phyloP scores from a whole-genome alignment of 2,113 vertebrate species.

The Limnothrissa miodon region DNA sequence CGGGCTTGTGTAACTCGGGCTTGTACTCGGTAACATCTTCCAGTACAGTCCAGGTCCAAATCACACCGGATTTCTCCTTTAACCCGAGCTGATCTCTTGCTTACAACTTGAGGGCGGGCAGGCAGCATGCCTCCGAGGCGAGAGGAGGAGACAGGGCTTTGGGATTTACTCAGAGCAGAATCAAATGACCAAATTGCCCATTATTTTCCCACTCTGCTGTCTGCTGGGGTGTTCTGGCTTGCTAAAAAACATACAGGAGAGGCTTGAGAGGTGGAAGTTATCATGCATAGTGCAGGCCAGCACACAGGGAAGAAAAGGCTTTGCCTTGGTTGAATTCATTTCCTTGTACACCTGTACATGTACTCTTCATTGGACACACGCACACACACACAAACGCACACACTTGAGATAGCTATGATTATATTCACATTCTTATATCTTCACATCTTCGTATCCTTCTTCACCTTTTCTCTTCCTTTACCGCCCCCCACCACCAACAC shows the following conservation, averaged over 20 bases:
- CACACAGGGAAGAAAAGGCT: not conserved
- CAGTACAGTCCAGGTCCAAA: too few species aligned
- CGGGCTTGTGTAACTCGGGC: too few species aligned
- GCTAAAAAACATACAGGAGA: not conserved
- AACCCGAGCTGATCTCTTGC: conserved; percentile 55
- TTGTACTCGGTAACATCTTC: too few species aligned
- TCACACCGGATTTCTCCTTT: too few species aligned
- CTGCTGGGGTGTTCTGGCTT: not conserved
- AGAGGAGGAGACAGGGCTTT: not conserved
- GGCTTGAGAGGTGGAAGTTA: not conserved
- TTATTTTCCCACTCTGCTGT: not conserved
- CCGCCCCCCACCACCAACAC: too few species aligned
- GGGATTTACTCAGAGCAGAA: not conserved
- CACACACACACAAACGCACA: too few species aligned
- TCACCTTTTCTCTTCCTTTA: too few species aligned
- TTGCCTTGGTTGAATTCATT: not conserved
- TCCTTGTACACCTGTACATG: not conserved
- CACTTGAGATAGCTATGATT: too few species aligned
- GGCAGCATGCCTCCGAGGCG: not conserved
- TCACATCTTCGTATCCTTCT: too few species aligned
- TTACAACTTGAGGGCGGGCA: not conserved
- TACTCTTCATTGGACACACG: too few species aligned
- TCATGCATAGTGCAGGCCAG: not conserved
- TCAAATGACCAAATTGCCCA: not conserved
- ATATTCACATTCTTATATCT: too few species aligned